These are phyloP conservation scores for Meandrina meandrites DNA, from an alignment of 92 coral and sea anemone species.

Conservation along the genomic window DNA sequence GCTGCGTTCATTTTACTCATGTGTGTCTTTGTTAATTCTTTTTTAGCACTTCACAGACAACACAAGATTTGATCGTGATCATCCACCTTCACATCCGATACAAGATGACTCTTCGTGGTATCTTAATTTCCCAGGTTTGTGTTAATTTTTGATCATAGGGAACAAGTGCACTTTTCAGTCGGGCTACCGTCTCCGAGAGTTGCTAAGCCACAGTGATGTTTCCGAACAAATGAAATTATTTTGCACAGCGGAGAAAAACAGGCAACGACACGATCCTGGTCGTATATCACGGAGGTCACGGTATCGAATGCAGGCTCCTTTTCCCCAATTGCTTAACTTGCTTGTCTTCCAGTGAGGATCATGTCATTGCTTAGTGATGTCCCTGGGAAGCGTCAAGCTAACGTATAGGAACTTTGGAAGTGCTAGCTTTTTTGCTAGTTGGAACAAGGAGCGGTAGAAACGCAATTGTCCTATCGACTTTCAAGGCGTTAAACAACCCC, in stretches of 20 bases:
- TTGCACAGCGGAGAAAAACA: too few relatives aligned
- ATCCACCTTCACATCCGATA: slow-evolving; percentile 95
- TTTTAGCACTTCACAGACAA: slow-evolving; percentile 95
- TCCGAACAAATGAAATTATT: not conserved
- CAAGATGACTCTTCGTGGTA: slow-evolving; percentile 99
- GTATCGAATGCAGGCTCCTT: too few relatives aligned
- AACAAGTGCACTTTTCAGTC: not conserved
- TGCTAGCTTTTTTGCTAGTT: not conserved
- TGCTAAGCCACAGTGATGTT: not conserved
- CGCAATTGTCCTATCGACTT: too few relatives aligned
- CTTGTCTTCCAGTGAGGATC: too few relatives aligned
- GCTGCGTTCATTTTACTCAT: not conserved
- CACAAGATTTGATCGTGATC: slow-evolving; percentile 88
- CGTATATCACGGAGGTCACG: too few relatives aligned
- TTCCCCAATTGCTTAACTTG: too few relatives aligned
- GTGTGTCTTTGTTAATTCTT: not conserved
- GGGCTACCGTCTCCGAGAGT: not conserved
- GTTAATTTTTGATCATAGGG: not conserved
- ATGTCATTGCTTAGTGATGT: too few relatives aligned
- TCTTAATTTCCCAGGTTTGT: slow-evolving; percentile 90
- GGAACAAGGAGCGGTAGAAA: too few relatives aligned
- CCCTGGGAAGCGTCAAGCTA: too few relatives aligned
- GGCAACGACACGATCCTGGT: too few relatives aligned
- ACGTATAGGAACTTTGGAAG: not conserved
- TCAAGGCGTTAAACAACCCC: too few relatives aligned